Evolutionary conservation across 2,888 invertebrate species (phyloP).

Genomic region (Endomychus coccineus): DNA sequence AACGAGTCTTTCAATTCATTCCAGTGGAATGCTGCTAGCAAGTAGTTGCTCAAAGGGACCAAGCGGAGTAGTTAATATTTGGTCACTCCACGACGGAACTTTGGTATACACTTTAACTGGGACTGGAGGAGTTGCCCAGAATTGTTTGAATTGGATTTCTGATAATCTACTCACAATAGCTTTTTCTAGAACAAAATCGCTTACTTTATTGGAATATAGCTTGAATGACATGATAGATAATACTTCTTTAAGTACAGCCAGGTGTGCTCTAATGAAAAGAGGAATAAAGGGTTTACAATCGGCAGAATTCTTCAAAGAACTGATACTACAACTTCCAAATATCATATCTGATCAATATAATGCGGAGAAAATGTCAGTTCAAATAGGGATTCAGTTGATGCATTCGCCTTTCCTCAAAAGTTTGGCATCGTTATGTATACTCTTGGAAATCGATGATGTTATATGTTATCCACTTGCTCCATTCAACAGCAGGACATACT

Average conservation of each 20-base stretch:
- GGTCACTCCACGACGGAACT: constrained; percentile 53
- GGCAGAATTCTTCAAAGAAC: constrained; percentile 48
- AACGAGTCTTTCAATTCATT: constrained; percentile 47
- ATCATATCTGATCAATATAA: constrained; percentile 48
- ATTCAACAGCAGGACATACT: constrained; percentile 41
- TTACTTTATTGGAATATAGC: constrained; percentile 45
- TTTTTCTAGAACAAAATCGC: constrained; percentile 49
- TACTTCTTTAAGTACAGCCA: constrained; percentile 46
- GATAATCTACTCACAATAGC: constrained; percentile 47
- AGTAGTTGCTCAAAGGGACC: constrained; percentile 47
- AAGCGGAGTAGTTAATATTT: constrained; percentile 52
- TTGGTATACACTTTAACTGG: constrained; percentile 50
- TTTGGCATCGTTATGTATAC: constrained; percentile 48
- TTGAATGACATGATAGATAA: constrained; percentile 42
- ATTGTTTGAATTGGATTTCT: constrained; percentile 48
- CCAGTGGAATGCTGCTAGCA: constrained; percentile 48
- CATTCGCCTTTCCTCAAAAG: constrained; percentile 54
- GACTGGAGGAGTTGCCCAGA: constrained; percentile 43
- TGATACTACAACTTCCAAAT: constrained; percentile 46
- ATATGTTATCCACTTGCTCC: constrained; percentile 47
- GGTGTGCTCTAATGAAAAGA: constrained; percentile 46
- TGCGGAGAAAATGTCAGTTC: constrained; percentile 50
- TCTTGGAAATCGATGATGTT: constrained; percentile 48
- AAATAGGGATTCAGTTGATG: constrained; percentile 52
- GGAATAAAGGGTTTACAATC: constrained; percentile 49